Percentiles rank a stretch among this genome's conserved stretches.
phyloP scores from a whole-genome alignment of 2,888 invertebrate species.

The Serrognathus titanus region DNA sequence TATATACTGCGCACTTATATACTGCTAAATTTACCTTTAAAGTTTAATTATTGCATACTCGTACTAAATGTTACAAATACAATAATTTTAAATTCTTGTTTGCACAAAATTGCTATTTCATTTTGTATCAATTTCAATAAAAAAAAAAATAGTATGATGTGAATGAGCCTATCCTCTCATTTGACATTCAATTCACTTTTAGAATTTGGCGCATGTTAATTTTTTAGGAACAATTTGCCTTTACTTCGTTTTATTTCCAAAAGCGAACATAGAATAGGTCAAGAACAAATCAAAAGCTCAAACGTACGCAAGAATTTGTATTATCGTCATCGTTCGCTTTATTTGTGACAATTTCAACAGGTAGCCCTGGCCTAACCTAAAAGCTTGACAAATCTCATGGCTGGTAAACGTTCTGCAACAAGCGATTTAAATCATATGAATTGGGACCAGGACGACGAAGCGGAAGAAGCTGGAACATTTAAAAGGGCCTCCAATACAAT shows the following conservation, averaged over 20 bases:
- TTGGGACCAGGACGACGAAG: conserved; percentile 77
- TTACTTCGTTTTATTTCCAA: not conserved
- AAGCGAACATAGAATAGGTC: not conserved
- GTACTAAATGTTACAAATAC: too few species aligned
- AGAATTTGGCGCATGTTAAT: not conserved
- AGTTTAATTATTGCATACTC: too few species aligned
- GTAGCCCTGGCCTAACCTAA: conserved; percentile 13
- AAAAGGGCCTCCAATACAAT: conserved; percentile 64
- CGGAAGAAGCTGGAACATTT: conserved; percentile 74
- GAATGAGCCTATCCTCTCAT: not conserved
- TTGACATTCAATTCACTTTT: not conserved
- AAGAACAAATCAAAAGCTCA: not conserved
- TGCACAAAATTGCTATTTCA: too few species aligned
- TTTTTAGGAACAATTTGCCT: not conserved
- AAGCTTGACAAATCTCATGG: conserved; percentile 51
- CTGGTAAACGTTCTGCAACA: conserved; percentile 70
- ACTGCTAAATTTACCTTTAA: too few species aligned
- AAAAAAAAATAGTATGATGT: too few species aligned
- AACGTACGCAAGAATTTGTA: too few species aligned
- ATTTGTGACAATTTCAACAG: conserved; percentile 9
- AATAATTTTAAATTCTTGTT: too few species aligned
- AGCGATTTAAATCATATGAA: conserved; percentile 78
- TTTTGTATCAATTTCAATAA: too few species aligned
- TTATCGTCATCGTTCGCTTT: too few species aligned
- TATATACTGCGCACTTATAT: too few species aligned